Evolutionary conservation across 2,113 vertebrate genomes (phyloP), one percentile per base, ranked within the genome.

Genomic region (Prunella fulvescens): DNA sequence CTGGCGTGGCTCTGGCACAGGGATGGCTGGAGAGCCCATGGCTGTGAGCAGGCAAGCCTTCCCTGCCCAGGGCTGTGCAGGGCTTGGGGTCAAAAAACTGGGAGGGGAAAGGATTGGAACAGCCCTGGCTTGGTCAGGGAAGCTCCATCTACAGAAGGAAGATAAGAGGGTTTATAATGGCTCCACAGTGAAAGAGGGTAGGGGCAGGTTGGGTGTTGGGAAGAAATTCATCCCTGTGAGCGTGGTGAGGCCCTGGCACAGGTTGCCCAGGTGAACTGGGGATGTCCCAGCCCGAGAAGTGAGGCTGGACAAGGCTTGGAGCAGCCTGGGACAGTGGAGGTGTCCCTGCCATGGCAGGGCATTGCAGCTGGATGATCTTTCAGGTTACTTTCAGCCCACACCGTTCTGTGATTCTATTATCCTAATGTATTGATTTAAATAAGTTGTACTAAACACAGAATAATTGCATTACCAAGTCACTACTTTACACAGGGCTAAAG

Each of bases 21-120:
- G 57, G 22, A 20, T 26, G 6, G 48, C 40, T 15, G 3, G 3
- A 12, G 24, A 16, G 35, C 22, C 16, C 14, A 0, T 2, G 29
- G 6, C 37, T n/a, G 62, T 4, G 3, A 22, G 76, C 47, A 5
- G 29, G 28, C 6, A 39, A 40, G 9, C 42, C 69, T 24, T 1
- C 37, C 56, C 66, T 25, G 16, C 15, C 29, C 0, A 0, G 40
- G 26, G 3, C 31, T 23, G 16, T 1, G 2, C 0, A 0, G 1
- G 19, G 22, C 35, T 16, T 12, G 1, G n/a, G 29, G 10, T 31
- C 29, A 20, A 6, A 64, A 47, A 26, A 0, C 3, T 2, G 24
- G 2, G 40, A n/a, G 44, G 23, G 17, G 31, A 9, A 26, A 53
- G 85, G 24, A 10, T 0, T 53, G 60, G 35, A 19, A 14, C 22